Percentiles rank a stretch among this genome's conserved stretches.
Evolutionary conservation across 2,113 vertebrate species (phyloP).

Genomic region (Stictonetta naevosa): DNA sequence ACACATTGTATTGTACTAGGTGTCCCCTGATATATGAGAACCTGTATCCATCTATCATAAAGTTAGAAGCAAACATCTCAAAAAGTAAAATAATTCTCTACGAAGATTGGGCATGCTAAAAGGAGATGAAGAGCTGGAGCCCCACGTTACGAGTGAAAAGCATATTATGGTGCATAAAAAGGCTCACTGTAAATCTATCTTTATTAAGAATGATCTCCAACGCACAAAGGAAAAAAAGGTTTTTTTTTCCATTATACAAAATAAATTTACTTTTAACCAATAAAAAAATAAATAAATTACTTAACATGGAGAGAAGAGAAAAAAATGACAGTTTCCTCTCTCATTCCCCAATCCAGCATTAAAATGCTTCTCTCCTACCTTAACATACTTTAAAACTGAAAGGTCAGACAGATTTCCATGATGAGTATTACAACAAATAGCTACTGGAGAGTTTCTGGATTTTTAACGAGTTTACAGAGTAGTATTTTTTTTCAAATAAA

Average conservation of each 20-base stretch:
- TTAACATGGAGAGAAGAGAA: neutral
- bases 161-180: neutral
- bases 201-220: neutral
- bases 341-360: neutral
- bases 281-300: neutral
- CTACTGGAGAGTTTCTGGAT: neutral
- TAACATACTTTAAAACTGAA: neutral
- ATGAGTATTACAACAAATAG: neutral
- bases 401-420: neutral
- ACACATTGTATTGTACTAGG: neutral
- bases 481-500: neutral
- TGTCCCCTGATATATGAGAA: neutral
- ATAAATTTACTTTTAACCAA: neutral
- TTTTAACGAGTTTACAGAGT: neutral
- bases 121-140: neutral
- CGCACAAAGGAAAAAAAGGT: neutral
- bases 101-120: neutral
- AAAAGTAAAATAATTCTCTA: neutral
- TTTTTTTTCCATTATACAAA: neutral
- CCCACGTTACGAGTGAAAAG: neutral
- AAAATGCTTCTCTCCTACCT: neutral
- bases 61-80: slow-evolving; percentile 21
- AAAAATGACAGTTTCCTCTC: neutral
- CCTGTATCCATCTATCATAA: neutral
- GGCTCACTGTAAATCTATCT: neutral